phyloP scores from a whole-genome alignment of 2,888 invertebrate genomes.

The Cyaniris semiargus region DNA sequence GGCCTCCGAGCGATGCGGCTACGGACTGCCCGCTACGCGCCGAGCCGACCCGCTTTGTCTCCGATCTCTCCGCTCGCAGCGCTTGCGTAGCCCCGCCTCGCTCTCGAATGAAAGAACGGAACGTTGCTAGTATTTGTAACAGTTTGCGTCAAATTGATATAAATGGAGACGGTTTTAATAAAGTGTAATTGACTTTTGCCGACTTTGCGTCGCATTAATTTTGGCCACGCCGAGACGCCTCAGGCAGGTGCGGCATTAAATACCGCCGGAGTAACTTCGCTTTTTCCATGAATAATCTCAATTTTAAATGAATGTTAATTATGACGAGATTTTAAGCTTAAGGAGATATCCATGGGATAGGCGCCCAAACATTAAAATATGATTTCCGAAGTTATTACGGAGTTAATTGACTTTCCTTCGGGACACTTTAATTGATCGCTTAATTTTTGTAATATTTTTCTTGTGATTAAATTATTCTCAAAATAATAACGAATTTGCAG shows the following conservation, averaged over 20 bases:
- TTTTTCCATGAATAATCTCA: slow-evolving; percentile 72
- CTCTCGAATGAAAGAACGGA: slow-evolving; percentile 75
- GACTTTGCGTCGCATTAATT: slow-evolving; percentile 79
- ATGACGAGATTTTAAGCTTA: slow-evolving; percentile 69
- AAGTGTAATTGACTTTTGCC: slow-evolving; percentile 81
- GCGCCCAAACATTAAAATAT: slow-evolving; percentile 42
- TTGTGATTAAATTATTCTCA: neutral
- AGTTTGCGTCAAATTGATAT: slow-evolving; percentile 81
- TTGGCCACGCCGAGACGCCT: slow-evolving; percentile 77
- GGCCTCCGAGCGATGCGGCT: slow-evolving; percentile 58
- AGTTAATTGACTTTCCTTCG: slow-evolving; percentile 2
- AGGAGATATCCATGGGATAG: slow-evolving; percentile 44
- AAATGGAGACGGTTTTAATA: slow-evolving; percentile 81
- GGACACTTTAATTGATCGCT: neutral
- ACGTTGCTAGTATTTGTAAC: slow-evolving; percentile 81
- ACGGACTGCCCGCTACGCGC: slow-evolving; percentile 53
- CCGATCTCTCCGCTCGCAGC: slow-evolving; percentile 56
- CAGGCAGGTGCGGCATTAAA: slow-evolving; percentile 77
- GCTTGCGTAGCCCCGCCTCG: slow-evolving; percentile 79
- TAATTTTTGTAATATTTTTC: neutral
- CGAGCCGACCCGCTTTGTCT: slow-evolving; percentile 51
- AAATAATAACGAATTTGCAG: neutral
- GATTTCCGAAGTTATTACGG: slow-evolving; percentile 31
- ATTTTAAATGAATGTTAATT: slow-evolving; percentile 77
- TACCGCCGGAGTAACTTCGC: slow-evolving; percentile 69